These are phyloP conservation scores for Sarcophaga bullata DNA, from an alignment of 1,140 invertebrate genomes.

Conservation along the genomic window DNA sequence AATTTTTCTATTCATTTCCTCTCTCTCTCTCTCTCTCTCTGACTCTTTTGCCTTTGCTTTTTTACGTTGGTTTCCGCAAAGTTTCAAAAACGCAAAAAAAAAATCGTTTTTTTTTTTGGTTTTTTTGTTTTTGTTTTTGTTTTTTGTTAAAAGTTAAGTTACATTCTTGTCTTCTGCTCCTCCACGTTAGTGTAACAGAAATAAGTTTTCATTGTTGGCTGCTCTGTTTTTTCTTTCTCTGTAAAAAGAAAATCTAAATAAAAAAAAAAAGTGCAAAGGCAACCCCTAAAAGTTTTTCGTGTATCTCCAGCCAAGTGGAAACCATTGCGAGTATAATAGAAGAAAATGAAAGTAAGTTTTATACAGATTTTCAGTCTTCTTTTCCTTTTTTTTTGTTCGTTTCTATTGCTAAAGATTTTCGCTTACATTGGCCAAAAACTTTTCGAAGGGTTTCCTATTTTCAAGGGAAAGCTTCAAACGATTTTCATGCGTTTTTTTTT, in stretches of 20 bases:
- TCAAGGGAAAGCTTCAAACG: neutral
- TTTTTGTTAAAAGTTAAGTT: neutral
- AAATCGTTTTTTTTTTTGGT: neutral
- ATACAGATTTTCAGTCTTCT: neutral
- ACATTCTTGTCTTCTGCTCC: neutral
- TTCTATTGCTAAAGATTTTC: no score
- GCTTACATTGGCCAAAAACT: constrained; percentile 4
- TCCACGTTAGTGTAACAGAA: neutral
- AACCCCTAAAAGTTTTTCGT: neutral
- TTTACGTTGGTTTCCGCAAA: neutral
- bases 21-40: neutral
- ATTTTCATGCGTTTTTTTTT: neutral
- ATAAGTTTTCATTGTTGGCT: constrained; percentile 5
- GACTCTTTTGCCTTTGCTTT: no score
- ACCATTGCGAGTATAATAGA: neutral
- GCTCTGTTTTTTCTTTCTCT: neutral
- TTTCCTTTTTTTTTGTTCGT: neutral
- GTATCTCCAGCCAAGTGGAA: constrained; percentile 4
- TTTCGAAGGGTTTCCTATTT: neutral
- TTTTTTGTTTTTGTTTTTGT: no score
- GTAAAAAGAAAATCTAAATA: neutral
- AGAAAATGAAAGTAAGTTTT: neutral
- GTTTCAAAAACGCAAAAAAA: neutral
- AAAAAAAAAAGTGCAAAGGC: neutral
- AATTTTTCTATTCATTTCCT: neutral